These are phyloP conservation scores for Liodrosophila aerea DNA, from an alignment of 2,888 invertebrate genomes.

Conservation along the genomic window DNA sequence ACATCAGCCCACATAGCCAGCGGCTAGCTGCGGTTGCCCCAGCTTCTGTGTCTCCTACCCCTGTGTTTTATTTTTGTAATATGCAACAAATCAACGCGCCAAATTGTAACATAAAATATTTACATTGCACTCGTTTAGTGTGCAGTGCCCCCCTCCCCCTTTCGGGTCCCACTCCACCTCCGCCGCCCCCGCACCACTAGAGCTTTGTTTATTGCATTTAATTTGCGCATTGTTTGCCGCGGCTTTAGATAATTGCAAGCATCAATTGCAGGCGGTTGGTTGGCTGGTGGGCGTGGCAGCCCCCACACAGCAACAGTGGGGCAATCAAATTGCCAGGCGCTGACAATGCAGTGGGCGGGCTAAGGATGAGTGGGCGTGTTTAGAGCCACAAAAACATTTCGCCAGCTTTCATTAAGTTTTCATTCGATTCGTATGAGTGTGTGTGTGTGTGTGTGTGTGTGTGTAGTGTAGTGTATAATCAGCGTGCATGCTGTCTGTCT, in stretches of 20 bases:
- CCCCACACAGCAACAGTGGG: conserved; percentile 38
- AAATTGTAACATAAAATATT: conserved; percentile 76
- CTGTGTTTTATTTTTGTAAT: conserved; percentile 53
- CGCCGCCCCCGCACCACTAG: conserved; percentile 4
- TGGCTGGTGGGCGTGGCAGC: conserved; percentile 11
- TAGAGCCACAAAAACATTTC: conserved; percentile 34
- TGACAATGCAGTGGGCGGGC: conserved; percentile 47
- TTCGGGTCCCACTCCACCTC: neutral
- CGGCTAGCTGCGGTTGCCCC: conserved; percentile 55
- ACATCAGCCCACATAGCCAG: conserved; percentile 61
- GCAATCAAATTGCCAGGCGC: conserved; percentile 71
- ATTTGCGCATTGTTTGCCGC: conserved; percentile 72
- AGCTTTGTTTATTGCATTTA: conserved; percentile 72
- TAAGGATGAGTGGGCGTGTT: conserved; percentile 46
- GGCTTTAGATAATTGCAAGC: conserved; percentile 74
- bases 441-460: too few species aligned
- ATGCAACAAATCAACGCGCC: conserved; percentile 73
- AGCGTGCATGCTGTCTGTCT: conserved; percentile 47
- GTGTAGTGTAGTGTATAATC: conserved; percentile 65
- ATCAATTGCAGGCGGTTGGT: conserved; percentile 58
- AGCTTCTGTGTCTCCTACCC: neutral
- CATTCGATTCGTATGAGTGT: too few species aligned
- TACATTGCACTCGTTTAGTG: conserved; percentile 43
- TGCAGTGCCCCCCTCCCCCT: neutral
- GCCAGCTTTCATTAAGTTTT: conserved; percentile 72